Base-by-base conservation (phyloP, 2,113 vertebrate species). In the Phylloscopus whistleri region DNA sequence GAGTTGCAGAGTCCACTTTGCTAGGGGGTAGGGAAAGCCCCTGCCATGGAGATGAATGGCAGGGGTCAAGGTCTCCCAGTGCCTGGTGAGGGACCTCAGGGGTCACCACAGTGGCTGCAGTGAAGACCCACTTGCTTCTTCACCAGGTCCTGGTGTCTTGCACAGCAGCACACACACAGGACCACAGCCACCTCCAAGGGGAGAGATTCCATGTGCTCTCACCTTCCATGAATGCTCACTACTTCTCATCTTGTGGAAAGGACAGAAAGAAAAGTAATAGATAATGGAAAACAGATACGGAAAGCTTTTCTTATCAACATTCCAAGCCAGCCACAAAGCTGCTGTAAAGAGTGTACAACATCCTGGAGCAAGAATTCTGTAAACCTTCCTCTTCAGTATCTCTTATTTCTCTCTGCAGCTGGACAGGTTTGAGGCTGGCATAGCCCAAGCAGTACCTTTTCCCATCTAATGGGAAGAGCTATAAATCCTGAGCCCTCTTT, bases 1-100 rank as follows among this genome's bases (percentile, higher is more conserved):
- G 39, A 70, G 63, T 1, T 73, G 51, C 75, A 3, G 5, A 24
- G 37, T 11, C 2, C 7, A 27, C 39, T 66, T 53, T 1, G 1
- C 39, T 4, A 33, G 37, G 28, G 49, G 39, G 7, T 5, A 16
- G 55, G 74, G 44, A 69, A 79, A 73, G 30, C 68, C 58, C 7
- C 43, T 6, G 4, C 56, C 59, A 35, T 1, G 2, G 11, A 58
- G 55, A 31, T 1, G 35, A 41, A 21, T 0, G 2, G 41, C 43
- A 85, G 52, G 31, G 75, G 43, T 3, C 69, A 39, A 43, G 19
- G 73, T 59, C 33, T 90, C 16, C 2, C 35, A 9, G 30, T 8
- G 27, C 10, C 59, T 5, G 13, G 5, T 53, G 51, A 18, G 26
- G 63, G 56, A 30, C n/a, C 24, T 30, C 3, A 0, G 7, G 56